A percentile compares a stretch with the other conserved stretches of the same genome.
phyloP scores from a whole-genome alignment of 2,113 vertebrate genomes.

The Salminus brasiliensis region DNA sequence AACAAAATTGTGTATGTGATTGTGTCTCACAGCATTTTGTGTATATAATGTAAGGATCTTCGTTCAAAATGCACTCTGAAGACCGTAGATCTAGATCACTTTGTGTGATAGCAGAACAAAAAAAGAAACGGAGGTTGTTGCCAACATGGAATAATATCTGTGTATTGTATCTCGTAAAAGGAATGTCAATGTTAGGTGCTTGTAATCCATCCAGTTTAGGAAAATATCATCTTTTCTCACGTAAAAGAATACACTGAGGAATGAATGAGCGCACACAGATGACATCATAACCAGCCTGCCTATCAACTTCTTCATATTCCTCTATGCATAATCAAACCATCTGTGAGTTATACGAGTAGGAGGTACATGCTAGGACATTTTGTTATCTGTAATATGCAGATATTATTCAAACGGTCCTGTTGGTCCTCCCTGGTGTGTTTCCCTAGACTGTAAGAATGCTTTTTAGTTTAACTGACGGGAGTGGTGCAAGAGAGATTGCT shows the following conservation, averaged over 20 bases:
- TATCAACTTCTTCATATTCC: not conserved
- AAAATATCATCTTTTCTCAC: not conserved
- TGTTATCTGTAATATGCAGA: conserved; percentile 32
- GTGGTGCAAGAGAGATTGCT: conserved; percentile 22
- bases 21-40: conserved; percentile 24
- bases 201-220: conserved; percentile 15
- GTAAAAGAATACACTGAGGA: not conserved
- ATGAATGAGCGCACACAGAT: conserved; percentile 11
- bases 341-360: conserved; percentile 4
- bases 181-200: conserved; percentile 34
- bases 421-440: conserved; percentile 1
- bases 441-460: conserved; percentile 23
- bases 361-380: conserved; percentile 17
- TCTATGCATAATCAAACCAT: conserved; percentile 34
- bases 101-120: conserved; percentile 11
- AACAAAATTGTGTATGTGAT: conserved; percentile 26
- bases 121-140: not conserved
- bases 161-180: conserved; percentile 18
- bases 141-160: conserved; percentile 30
- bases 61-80: conserved; percentile 7
- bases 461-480: conserved; percentile 19
- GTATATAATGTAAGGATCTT: conserved; percentile 17
- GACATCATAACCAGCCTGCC: conserved; percentile 14
- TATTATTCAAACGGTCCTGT: conserved; percentile 29
- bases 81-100: conserved; percentile 30